Conservation (phyloP, 2,113 vertebrate species). For the Puffinus mauretanicus region DNA sequence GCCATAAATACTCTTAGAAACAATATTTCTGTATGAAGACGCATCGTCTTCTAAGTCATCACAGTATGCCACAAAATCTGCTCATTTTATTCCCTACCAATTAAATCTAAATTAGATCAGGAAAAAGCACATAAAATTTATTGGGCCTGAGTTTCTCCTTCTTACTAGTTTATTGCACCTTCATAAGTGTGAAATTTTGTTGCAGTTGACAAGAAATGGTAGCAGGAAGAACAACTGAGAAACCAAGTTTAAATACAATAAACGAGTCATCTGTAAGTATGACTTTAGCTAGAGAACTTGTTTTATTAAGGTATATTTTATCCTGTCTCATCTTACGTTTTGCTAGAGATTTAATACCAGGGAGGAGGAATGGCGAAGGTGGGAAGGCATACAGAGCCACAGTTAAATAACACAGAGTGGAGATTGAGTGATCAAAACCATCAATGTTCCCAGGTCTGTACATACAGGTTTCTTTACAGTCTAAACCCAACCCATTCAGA, state of each 20-base stretch:
- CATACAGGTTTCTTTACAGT: not conserved
- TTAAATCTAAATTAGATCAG: slow-evolving; percentile 7
- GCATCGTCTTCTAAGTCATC: not conserved
- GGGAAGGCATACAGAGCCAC: not conserved
- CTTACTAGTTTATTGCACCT: not conserved
- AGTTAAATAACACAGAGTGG: not conserved
- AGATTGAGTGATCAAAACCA: fast-evolving
- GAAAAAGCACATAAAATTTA: not conserved
- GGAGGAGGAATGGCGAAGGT: fast-evolving
- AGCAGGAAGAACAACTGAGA: not conserved
- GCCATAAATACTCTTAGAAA: not conserved
- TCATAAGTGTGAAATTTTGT: not conserved
- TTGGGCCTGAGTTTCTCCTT: not conserved
- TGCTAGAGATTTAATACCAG: not conserved
- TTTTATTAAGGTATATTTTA: not conserved
- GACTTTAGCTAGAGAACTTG: not conserved
- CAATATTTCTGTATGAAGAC: not conserved
- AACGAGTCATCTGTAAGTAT: not conserved
- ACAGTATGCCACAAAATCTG: not conserved
- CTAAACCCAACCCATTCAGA: not conserved
- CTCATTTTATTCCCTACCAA: slow-evolving; percentile 28
- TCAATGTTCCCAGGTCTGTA: not conserved
- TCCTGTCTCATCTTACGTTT: not conserved
- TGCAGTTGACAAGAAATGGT: not conserved
- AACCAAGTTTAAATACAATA: not conserved